Base-by-base conservation (phyloP, 2,888 invertebrate species). In the Hemaris fuciformis region DNA sequence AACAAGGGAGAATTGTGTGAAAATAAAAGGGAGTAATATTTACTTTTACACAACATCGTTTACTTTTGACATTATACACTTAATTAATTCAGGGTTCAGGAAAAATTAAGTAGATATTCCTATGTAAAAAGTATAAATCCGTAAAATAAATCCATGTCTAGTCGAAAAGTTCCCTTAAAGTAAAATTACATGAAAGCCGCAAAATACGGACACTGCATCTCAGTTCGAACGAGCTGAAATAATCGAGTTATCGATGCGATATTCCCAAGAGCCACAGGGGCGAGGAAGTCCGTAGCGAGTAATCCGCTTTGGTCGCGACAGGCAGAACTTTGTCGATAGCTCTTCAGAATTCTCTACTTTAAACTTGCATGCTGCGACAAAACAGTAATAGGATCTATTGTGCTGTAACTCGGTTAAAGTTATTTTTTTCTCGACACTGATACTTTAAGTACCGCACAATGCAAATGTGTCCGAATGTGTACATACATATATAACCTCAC, bases 291-390 rank as follows among this genome's bases (percentile, higher is more conserved):
- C 67, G 69, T 66, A 68, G 64, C 75, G 67, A 77, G 79, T 84
- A 85, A 87, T 87, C 85, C 84, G 78, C 83, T 84, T 85, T 78
- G 79, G 77, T 75, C 77, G 73, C 75, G 77, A 79, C 80, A 79
- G 74, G 73, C 74, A 66, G 72, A 88, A 86, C 84, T 88, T 87
- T 77, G 77, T 73, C 81, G 83, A 87, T 84, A 82, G 80, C 82
- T 84, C 83, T 80, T 77, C 76, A 72, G 70, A 77, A 82, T 80
- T 81, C 75, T 77, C 75, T 77, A 77, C 81, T 85, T 82, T 78
- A 84, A 87, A 85, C 79, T 87, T 83, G 76, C 77, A 80, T 79
- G 74, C 75, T 75, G 73, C 76, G 76, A 83, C 83, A 80, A 85
- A 83, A 81, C 77, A 81, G 79, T 84, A 83, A 84, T 83, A 82